Conservation (phyloP, 2,113 vertebrate species). For the Callorhinus ursinus region DNA sequence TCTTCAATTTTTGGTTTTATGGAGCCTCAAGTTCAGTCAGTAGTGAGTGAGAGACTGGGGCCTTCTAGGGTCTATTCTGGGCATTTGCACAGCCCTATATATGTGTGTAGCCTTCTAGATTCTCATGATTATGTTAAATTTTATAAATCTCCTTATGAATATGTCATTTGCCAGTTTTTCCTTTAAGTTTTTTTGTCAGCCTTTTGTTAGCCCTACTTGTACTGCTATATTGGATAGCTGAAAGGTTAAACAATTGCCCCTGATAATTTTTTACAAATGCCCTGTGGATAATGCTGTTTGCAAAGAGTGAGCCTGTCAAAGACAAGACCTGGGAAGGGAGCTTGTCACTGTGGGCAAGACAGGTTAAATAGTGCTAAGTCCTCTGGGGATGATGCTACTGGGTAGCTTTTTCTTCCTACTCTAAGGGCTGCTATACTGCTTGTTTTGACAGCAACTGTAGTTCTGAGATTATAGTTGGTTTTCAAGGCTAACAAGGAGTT, state of each 20-base stretch:
- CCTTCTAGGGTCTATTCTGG: not conserved
- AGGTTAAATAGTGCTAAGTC: not conserved
- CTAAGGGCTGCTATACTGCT: not conserved
- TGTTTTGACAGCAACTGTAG: not conserved
- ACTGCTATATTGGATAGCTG: not conserved
- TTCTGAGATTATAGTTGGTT: not conserved
- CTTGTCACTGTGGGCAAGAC: not conserved
- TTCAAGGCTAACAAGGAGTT: not conserved
- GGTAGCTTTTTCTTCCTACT: not conserved
- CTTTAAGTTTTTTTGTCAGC: not conserved
- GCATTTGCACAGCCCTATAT: not conserved
- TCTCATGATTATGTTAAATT: not conserved
- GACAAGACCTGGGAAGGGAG: not conserved
- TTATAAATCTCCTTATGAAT: not conserved
- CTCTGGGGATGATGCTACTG: not conserved
- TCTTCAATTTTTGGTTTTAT: not conserved
- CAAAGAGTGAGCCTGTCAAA: not conserved
- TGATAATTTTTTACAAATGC: constrained; percentile 14
- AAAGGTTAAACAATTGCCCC: not conserved
- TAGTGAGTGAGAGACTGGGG: not conserved
- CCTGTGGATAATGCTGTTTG: not conserved
- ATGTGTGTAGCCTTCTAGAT: not conserved
- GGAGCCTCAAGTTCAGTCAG: not conserved
- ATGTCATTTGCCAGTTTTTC: not conserved
- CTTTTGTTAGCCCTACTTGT: not conserved